Evolutionary conservation across 2,888 invertebrate genomes (phyloP).

Genomic region (Nasonia oneida): DNA sequence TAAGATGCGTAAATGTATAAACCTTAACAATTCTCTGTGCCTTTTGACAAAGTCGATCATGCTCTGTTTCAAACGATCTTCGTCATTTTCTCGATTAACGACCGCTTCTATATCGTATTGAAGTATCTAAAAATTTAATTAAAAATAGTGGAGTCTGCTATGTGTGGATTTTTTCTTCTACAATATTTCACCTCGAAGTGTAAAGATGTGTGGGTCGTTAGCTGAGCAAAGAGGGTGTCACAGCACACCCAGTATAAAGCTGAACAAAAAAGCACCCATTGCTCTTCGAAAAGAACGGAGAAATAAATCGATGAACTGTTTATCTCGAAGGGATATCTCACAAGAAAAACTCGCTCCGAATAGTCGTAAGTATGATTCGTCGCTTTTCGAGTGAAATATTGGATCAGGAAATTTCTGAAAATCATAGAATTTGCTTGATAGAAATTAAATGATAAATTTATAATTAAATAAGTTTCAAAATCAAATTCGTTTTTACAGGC

Average conservation of each 20-base stretch:
- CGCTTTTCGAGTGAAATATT: constrained; percentile 10
- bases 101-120: neutral
- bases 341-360: neutral
- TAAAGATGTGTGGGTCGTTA: constrained; percentile 28
- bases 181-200: constrained; percentile 25
- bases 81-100: neutral
- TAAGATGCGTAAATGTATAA: neutral
- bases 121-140: constrained; percentile 5
- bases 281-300: constrained; percentile 37
- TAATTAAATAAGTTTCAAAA: no score
- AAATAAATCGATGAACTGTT: constrained; percentile 19
- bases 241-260: constrained; percentile 43
- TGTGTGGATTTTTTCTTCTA: neutral
- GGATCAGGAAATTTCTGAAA: constrained; percentile 2
- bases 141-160: neutral
- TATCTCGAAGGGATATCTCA: constrained; percentile 38
- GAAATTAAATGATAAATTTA: no score
- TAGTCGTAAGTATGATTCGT: constrained; percentile 28
- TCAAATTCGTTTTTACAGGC: no score
- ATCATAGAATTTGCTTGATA: no score
- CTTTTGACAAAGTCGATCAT: neutral
- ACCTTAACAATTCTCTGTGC: constrained; percentile 32
- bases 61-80: neutral
- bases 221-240: constrained; percentile 22
- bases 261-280: constrained; percentile 61